phyloP scores from a whole-genome alignment of 1,140 invertebrate species.

The Ephestia elutella region DNA sequence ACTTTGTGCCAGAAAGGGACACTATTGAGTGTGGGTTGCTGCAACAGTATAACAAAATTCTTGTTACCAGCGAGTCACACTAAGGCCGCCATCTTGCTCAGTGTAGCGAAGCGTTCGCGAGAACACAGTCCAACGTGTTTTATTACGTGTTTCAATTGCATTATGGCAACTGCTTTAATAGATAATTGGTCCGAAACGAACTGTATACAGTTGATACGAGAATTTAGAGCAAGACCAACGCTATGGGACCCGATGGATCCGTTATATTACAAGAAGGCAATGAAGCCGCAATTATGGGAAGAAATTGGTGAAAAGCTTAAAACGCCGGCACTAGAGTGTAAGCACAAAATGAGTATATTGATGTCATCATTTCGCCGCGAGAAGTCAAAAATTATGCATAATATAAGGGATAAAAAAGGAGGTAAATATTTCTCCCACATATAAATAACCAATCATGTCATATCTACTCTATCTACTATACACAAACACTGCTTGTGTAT shows the following conservation, averaged over 20 bases:
- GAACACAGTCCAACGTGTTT: slow-evolving; percentile 20
- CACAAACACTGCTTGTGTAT: too few relatives aligned
- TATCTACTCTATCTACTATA: too few relatives aligned
- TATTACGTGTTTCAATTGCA: slow-evolving; percentile 13
- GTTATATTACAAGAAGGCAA: slow-evolving; percentile 21
- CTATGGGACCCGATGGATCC: slow-evolving; percentile 25
- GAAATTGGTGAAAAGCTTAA: slow-evolving; percentile 16
- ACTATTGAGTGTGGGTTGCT: neutral
- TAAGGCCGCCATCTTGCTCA: slow-evolving; percentile 24
- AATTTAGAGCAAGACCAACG: slow-evolving; percentile 20
- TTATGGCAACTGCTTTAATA: slow-evolving; percentile 10
- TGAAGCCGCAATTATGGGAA: slow-evolving; percentile 21
- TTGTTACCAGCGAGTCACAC: neutral
- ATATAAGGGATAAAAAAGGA: slow-evolving; percentile 14
- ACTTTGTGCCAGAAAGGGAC: neutral
- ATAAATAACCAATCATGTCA: too few relatives aligned
- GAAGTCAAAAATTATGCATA: slow-evolving; percentile 25
- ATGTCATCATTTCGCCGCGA: slow-evolving; percentile 27
- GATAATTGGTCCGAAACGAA: slow-evolving; percentile 25
- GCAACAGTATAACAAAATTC: neutral
- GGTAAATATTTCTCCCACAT: slow-evolving; percentile 3
- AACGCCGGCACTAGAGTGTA: slow-evolving; percentile 16
- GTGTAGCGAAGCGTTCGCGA: slow-evolving; percentile 26
- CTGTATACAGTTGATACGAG: slow-evolving; percentile 23
- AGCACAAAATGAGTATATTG: slow-evolving; percentile 26